Evolutionary conservation across 2,888 invertebrate genomes (phyloP), one percentile per base, ranked within the genome.

Genomic region (Eumacrocentrus americanus): DNA sequence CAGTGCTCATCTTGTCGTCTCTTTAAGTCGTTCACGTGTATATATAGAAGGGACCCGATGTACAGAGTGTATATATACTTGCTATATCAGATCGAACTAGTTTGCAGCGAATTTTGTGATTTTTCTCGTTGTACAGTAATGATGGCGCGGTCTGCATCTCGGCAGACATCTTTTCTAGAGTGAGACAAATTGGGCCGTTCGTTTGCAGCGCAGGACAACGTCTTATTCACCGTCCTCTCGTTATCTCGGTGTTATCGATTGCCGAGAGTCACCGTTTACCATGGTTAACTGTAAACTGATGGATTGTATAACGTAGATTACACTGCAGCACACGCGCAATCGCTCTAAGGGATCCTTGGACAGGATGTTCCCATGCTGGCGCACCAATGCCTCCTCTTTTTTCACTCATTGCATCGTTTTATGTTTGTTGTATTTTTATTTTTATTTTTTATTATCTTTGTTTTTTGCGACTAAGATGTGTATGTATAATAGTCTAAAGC

Each of bases 361-460:
- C 76, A 75, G 78, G 76, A 75, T 72, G 72, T 78, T 78, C 76
- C 72, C 75, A 78, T 75, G 72, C 66, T 61, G 70, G 67, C 67
- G 44, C 42, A 35, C 42, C 16, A 23, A 59, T 54, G 34, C 42
- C 35, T 47, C 44, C 54, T 22, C 38, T 55, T 52, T 18, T 44
- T 34, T 53, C 42, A 37, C 56, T 52, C 23, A 12, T 46, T 62
- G 20, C 44, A 9, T 16, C 18, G 20, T 46, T 46, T 12, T 22
- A 52, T 58, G 52, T 59, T 46, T 25, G 53, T n/a, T 62, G n/a
- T n/a, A n/a, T 25, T 37, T 52, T 59, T 51, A 20, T 34, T 51
- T 38, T 20, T n/a, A 18, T 62, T 51, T 53, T 51, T 57, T 42
- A 25, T 46, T 20, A 53, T 37, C 37, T 53, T 58, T n/a, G n/a